phyloP scores from a whole-genome alignment of 2,797 vertebrate species.

The Diceros bicornis region DNA sequence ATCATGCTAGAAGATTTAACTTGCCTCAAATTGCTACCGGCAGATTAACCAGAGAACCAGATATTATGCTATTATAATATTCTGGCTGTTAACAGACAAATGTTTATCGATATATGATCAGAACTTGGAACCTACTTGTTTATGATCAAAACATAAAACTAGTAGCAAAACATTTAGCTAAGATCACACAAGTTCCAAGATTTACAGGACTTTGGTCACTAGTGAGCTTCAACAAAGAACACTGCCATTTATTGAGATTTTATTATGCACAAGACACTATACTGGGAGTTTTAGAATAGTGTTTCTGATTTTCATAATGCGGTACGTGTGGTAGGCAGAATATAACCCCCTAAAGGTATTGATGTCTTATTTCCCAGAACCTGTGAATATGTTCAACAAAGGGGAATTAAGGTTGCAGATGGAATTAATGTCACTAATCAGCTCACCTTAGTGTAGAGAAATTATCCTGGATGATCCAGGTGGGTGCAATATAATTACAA shows the following conservation, averaged over 20 bases:
- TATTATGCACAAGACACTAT: neutral
- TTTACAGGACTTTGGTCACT: neutral
- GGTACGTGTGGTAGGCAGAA: neutral
- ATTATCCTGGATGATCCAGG: neutral
- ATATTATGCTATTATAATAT: neutral
- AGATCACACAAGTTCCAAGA: neutral
- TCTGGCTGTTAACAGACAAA: neutral
- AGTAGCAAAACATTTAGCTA: slow-evolving; percentile 47
- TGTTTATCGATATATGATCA: neutral
- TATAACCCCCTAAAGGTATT: neutral
- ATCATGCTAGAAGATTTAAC: slow-evolving; percentile 19
- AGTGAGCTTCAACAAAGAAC: neutral
- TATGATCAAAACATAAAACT: slow-evolving; percentile 24
- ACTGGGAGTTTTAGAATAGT: neutral
- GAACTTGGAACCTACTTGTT: neutral
- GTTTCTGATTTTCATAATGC: neutral
- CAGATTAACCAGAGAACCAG: slow-evolving; percentile 1
- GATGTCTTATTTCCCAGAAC: neutral
- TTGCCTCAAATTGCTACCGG: neutral
- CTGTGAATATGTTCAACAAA: neutral
- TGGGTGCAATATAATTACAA: neutral
- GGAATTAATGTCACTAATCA: neutral
- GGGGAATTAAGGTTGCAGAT: neutral
- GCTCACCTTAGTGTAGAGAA: neutral
- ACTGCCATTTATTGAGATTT: neutral